phyloP scores from a whole-genome alignment of 2,797 vertebrate species.

The Enteromius paludinosus region DNA sequence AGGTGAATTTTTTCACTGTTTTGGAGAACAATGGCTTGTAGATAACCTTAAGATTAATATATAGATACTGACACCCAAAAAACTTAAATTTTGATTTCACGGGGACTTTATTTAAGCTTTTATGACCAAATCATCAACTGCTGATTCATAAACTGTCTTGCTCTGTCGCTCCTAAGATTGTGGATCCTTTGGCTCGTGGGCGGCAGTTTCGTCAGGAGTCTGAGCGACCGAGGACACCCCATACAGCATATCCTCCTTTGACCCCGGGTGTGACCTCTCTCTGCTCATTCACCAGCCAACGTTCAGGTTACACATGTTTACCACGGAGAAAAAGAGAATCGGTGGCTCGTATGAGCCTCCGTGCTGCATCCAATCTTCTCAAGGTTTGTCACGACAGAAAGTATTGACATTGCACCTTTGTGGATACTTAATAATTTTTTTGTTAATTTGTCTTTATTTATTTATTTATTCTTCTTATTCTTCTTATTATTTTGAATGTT shows the following conservation, averaged over 20 bases:
- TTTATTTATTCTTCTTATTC: not conserved
- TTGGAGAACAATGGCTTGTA: too few species aligned
- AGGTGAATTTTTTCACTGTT: too few species aligned
- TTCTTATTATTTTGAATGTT: not conserved
- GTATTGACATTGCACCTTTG: not conserved
- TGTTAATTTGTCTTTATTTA: not conserved
- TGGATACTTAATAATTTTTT: not conserved
- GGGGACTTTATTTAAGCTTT: not conserved
- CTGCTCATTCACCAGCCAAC: slow-evolving; percentile 88
- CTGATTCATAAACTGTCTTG: not conserved
- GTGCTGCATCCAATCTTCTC: slow-evolving; percentile 89
- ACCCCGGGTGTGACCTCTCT: slow-evolving; percentile 88
- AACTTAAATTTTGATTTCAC: too few species aligned
- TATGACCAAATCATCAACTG: not conserved
- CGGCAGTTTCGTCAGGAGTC: slow-evolving; percentile 88
- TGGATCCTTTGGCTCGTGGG: slow-evolving; percentile 91
- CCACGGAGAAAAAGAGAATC: slow-evolving; percentile 90
- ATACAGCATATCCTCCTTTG: slow-evolving; percentile 75
- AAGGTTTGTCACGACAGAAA: slow-evolving; percentile 70
- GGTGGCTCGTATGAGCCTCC: slow-evolving; percentile 94
- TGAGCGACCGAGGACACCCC: slow-evolving; percentile 83
- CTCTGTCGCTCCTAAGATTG: slow-evolving; percentile 78
- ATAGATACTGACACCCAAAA: too few species aligned
- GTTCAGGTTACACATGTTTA: slow-evolving; percentile 81
- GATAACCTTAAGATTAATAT: too few species aligned